phyloP scores from a whole-genome alignment of 2,113 vertebrate genomes.

The Natator depressus region DNA sequence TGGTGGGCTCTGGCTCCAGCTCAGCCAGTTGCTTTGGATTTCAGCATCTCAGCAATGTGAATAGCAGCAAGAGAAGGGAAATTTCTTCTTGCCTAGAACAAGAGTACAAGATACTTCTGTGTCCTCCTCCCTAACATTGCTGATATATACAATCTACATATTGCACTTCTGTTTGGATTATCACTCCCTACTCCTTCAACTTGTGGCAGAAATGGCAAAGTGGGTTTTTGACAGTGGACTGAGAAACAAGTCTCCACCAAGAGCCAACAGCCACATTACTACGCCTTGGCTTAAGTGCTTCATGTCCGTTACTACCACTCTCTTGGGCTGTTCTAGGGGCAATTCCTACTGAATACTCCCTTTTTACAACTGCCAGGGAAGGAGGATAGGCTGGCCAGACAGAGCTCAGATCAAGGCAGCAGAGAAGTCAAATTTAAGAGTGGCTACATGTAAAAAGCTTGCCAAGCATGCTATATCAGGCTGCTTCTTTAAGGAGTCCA shows the following conservation, averaged over 20 bases:
- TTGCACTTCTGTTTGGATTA: neutral
- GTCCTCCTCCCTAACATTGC: neutral
- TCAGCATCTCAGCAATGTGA: neutral
- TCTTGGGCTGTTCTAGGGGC: neutral
- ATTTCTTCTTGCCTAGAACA: neutral
- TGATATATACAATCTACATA: accelerated
- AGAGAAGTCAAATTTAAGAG: neutral
- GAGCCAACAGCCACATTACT: accelerated
- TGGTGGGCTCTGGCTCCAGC: neutral
- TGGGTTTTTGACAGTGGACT: neutral
- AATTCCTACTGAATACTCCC: neutral
- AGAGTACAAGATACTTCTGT: neutral
- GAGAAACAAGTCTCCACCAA: neutral
- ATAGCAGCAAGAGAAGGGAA: neutral
- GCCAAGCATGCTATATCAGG: neutral
- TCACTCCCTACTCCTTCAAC: neutral
- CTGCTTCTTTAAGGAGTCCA: neutral
- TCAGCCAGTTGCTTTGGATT: neutral
- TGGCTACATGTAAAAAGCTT: neutral
- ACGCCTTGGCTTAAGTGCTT: neutral
- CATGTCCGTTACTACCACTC: accelerated
- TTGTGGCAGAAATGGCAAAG: accelerated
- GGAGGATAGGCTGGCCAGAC: neutral
- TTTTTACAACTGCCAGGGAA: neutral
- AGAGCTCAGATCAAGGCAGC: neutral